A percentile compares a stretch with the other conserved stretches of the same genome.
phyloP scores from a whole-genome alignment of 1,140 invertebrate species.

The Oreohelix idahoensis region DNA sequence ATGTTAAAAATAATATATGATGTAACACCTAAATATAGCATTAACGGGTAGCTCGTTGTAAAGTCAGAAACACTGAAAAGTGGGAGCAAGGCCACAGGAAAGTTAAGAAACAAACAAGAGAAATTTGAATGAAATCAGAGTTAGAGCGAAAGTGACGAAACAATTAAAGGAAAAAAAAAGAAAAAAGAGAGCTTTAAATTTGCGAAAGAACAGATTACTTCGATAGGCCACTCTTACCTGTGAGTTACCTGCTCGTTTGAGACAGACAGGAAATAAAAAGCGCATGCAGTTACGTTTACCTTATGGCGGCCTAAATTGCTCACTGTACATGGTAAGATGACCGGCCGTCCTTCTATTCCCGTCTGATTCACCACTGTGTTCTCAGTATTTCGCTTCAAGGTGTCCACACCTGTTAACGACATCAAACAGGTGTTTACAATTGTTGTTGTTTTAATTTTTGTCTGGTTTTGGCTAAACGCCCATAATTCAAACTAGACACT shows the following conservation, averaged over 20 bases:
- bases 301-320: conserved; percentile 90
- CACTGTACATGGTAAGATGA: conserved; percentile 92
- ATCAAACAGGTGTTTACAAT: too few species aligned
- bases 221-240: conserved; percentile 20
- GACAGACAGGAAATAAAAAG: conserved; percentile 32
- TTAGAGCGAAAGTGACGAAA: background rate
- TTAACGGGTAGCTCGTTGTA: too few species aligned
- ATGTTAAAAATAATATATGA: too few species aligned
- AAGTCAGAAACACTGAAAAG: background rate
- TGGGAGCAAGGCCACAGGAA: background rate
- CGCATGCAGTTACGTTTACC: conserved; percentile 75
- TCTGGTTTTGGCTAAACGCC: too few species aligned
- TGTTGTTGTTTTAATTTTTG: too few species aligned
- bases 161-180: background rate
- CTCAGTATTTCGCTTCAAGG: background rate
- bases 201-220: conserved; percentile 28
- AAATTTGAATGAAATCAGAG: background rate
- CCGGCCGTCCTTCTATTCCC: conserved; percentile 89
- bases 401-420: conserved; percentile 22
- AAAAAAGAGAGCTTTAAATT: background rate
- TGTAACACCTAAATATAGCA: too few species aligned
- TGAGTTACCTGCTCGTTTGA: background rate
- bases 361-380: conserved; percentile 84
- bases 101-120: background rate
- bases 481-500: too few species aligned